Evolutionary conservation across 2,797 vertebrate species (phyloP).

Genomic region (Euphonia xanthogaster): DNA sequence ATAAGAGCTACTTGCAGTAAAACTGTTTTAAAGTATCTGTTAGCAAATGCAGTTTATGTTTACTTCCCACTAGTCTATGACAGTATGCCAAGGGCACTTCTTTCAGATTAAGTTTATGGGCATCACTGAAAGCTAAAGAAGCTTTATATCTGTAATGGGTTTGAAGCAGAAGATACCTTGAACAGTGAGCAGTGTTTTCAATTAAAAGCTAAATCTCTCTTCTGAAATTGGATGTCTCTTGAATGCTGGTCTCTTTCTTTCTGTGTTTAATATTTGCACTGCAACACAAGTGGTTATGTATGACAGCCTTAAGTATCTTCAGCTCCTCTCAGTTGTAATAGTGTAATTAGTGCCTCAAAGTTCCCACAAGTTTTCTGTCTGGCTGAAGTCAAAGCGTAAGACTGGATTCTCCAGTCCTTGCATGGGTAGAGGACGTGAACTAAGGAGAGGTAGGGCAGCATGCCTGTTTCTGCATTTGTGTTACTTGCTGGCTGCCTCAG

Average conservation of each 20-base stretch:
- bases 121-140: not conserved
- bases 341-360: not conserved
- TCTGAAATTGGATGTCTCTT: not conserved
- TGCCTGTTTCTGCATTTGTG: not conserved
- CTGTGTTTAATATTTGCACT: not conserved
- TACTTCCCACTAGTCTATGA: not conserved
- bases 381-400: not conserved
- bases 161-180: not conserved
- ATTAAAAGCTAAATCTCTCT: not conserved
- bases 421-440: not conserved
- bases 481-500: not conserved
- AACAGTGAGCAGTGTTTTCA: not conserved
- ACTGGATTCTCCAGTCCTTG: not conserved
- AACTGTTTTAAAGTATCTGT: not conserved
- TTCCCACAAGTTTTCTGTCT: not conserved
- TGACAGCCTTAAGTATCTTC: not conserved
- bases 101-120: not conserved
- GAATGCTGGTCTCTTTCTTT: not conserved
- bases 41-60: not conserved
- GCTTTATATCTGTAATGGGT: not conserved
- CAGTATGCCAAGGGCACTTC: not conserved
- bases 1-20: not conserved
- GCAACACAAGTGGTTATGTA: not conserved
- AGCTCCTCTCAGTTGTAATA: not conserved
- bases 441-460: not conserved